Base-by-base conservation (phyloP, 2,113 vertebrate species). In the Ceyx melanurus region DNA sequence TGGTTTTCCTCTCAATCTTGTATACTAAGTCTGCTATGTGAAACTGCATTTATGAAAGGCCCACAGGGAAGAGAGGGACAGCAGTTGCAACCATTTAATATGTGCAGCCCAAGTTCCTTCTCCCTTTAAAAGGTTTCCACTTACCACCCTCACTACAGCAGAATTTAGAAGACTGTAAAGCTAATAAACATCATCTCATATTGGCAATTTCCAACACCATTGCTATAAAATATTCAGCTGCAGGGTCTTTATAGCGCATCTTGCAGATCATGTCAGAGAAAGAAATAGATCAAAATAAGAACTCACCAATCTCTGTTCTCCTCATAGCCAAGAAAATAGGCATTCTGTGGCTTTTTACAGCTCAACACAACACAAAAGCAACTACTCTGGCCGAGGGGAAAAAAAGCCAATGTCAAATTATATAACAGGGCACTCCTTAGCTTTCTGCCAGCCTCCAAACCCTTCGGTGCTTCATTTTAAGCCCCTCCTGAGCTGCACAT, bases 331-430 rank as follows among this genome's bases (percentile, higher is more conserved):
- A 78, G 51, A 45, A 81, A 92, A 51, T 3, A 56, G 22, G n/a
- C 33, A 28, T 71, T 67, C n/a, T 15, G 35, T n/a, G 28, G 15
- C 23, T 50, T 53, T 70, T 81, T 77, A 28, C 28, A 54, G 37
- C 6, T 21, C 25, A 75, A 13, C 16, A 40, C 19, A 72, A 64
- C 11, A 78, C 28, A 87, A 85, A 74, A 82, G 3, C 23, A 56
- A 13, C 25, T 45, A 45, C 8, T 17, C 4, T 1, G 1, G 7
- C 35, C 23, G 65, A 70, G 5, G 4, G 6, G 1, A 2, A 58
- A 70, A 37, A 83, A 67, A 11, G 19, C 6, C 29, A 74, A 1
- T 13, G 13, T 31, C 21, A 72, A 65, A 79, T 31, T 56, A 45
- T 54, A 22, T 2, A 77, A 78, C 2, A 66, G 23, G 13, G 5